Conservation (phyloP, 2,113 vertebrate genomes). For the Scalopus aquaticus region DNA sequence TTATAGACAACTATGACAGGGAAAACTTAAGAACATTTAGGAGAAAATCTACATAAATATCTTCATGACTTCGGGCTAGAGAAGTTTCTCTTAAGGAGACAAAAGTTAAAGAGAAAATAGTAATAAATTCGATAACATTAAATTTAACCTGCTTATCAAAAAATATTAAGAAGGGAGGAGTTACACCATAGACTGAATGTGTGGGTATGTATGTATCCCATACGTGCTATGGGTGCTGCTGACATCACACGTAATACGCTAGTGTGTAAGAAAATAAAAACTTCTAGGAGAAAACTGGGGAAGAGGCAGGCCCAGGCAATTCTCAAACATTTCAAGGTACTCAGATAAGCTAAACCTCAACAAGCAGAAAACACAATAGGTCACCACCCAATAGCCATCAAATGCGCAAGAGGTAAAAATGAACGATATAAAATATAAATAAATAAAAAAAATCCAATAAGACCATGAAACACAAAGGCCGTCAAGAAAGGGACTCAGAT, state of each 20-base stretch:
- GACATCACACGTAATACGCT: background rate
- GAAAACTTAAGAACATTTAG: background rate
- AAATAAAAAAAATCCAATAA: no score
- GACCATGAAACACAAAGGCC: background rate
- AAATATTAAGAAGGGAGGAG: background rate
- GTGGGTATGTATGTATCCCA: background rate
- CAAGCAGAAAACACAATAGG: background rate
- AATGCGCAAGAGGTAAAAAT: background rate
- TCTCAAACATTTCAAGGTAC: background rate
- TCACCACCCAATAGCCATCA: background rate
- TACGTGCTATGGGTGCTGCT: background rate
- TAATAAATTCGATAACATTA: background rate
- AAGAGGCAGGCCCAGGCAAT: background rate
- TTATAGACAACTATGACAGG: accelerated
- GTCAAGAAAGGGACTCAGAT: background rate
- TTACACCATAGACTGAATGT: background rate
- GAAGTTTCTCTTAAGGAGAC: background rate
- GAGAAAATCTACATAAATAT: background rate
- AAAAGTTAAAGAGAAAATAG: background rate
- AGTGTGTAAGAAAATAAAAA: background rate
- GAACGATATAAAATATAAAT: no score
- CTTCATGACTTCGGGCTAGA: background rate
- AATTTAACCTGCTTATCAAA: background rate
- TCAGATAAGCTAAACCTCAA: background rate
- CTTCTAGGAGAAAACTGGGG: background rate